A percentile compares a stretch with the other conserved stretches of the same genome.
These are phyloP conservation scores for Cydia splendana DNA, from an alignment of 1,140 invertebrate genomes.

Conservation along the genomic window DNA sequence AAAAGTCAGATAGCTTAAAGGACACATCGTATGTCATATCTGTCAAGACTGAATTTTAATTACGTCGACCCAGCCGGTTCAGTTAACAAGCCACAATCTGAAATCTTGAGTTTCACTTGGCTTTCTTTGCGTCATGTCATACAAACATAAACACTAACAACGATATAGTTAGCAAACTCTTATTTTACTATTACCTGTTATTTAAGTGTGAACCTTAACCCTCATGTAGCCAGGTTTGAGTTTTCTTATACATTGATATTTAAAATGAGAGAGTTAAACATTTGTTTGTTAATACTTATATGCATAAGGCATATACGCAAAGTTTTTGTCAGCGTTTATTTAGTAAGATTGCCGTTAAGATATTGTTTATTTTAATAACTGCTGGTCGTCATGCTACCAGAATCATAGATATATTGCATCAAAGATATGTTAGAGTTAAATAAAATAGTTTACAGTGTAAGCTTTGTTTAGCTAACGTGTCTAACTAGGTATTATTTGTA, in stretches of 20 bases:
- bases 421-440: no score
- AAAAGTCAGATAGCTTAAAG: background rate
- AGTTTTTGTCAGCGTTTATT: no score
- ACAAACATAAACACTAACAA: background rate
- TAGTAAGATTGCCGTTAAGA: no score
- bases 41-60: slow-evolving; percentile 33
- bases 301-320: background rate
- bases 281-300: background rate
- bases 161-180: background rate
- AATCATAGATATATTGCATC: no score
- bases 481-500: no score
- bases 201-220: background rate
- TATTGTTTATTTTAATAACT: no score
- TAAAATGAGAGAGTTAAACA: no score
- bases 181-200: background rate
- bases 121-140: slow-evolving; percentile 39
- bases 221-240: no score
- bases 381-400: no score
- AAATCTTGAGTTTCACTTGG: slow-evolving; percentile 45
- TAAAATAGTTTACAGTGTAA: no score
- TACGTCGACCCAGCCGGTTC: slow-evolving; percentile 32
- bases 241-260: background rate
- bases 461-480: no score
- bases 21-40: slow-evolving; percentile 29
- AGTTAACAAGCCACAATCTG: slow-evolving; percentile 40